Base-by-base conservation (phyloP, 2,888 invertebrate species). In the Mactromeris polynyma region DNA sequence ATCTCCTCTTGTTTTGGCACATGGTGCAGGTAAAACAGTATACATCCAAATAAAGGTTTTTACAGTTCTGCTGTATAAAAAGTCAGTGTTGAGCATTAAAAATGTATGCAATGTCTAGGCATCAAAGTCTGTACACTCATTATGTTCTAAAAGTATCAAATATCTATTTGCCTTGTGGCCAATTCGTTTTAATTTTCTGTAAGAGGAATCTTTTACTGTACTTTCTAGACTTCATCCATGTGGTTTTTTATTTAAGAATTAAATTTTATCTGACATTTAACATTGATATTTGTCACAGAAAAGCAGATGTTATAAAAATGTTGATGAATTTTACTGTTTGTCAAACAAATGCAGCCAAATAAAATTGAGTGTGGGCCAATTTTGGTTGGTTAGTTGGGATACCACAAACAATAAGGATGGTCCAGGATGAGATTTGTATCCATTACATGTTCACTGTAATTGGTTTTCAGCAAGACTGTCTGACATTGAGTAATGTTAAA, bases 381-480 rank as follows among this genome's bases (percentile, higher is more conserved):
- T 9, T 9, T 2, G 1, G 6, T 46, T 46, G 46, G 17, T 17
- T 17, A 17, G 46, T 46, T 46, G 11, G 46, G 46, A 46, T 11
- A 46, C 14, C 17, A 17, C 46, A 46, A 46, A 46, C 9, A 7
- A 17, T 46, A 7, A 46, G 46, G 46, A 46, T 46, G 6, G 46
- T 46, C 7, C 26, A 64, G n/a, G 26, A 26, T 64, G 11, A 26
- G 58, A 64, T 9, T 9, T n/a, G 26, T 9, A 64, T 64, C 58
- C 0, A 26, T 64, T 64, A 9, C 11, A 64, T 26, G 4, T n/a
- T 64, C 54, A 21, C 0, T 46, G 51, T 42, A n/a, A 77, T 46
- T 46, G 77, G 77, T 81, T 93, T 92, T n/a, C 93, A 95, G 95
- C 94, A 95, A 89, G 95, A 95, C 81, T 93, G 94, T 83, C 73